These are phyloP conservation scores for Tenrec ecaudatus DNA, from an alignment of 2,113 vertebrate genomes.

Conservation along the genomic window DNA sequence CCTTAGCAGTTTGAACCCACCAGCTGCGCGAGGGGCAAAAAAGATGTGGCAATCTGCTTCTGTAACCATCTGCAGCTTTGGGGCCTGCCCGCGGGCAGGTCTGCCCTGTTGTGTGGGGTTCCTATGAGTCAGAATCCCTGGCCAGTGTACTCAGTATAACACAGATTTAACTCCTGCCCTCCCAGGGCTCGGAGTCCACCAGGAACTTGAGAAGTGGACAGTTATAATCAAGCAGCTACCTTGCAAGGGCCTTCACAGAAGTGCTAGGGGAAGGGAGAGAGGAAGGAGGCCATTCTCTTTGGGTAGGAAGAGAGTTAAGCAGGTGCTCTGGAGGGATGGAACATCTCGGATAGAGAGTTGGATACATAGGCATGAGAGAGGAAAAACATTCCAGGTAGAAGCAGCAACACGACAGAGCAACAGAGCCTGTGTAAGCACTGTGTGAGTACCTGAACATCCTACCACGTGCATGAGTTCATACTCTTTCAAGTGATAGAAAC, in stretches of 20 bases:
- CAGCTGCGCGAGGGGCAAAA: no score
- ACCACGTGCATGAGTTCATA: not conserved
- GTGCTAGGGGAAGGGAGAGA: not conserved
- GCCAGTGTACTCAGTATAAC: not conserved
- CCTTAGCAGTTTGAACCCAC: not conserved
- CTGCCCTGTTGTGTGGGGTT: not conserved
- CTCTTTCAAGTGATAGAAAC: not conserved
- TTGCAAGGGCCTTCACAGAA: constrained; percentile 1
- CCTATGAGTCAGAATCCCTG: not conserved
- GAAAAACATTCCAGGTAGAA: not conserved
- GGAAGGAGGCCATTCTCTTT: not conserved
- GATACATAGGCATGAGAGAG: not conserved
- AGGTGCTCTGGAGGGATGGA: not conserved
- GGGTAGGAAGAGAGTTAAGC: not conserved
- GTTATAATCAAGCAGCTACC: not conserved
- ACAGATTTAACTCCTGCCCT: not conserved
- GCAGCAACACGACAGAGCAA: not conserved
- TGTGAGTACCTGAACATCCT: not conserved
- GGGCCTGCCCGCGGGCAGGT: no score
- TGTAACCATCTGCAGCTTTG: not conserved
- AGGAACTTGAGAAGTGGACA: not conserved
- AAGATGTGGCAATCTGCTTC: no score
- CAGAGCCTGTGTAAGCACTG: not conserved
- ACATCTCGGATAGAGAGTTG: not conserved
- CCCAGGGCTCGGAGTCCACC: not conserved